Base-by-base conservation (phyloP, 2,888 invertebrate species). In the Drosophila phalerata region DNA sequence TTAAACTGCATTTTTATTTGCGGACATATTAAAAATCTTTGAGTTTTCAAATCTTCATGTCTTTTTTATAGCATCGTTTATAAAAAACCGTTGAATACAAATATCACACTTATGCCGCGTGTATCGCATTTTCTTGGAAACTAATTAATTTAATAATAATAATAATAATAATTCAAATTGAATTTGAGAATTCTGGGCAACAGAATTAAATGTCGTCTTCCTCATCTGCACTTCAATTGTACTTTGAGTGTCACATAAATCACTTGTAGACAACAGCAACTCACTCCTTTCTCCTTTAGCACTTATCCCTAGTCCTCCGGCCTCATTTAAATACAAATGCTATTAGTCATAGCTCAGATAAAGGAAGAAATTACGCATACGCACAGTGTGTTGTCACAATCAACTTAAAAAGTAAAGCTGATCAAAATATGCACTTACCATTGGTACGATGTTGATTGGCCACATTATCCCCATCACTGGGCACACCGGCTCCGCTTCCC, bases 381-480 rank as follows among this genome's bases (percentile, higher is more conserved):
- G 45, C 57, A 45, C n/a, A 17, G 32, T 48, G 10, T 40, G 15
- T 10, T 32, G 30, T 52, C 17, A 6, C 5, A 11, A 28, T 48
- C 38, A 13, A 51, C 45, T 56, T 37, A 43, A 42, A 17, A 17
- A 0, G 25, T 15, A 40, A 60, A 53, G 51, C 32, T 32, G 55
- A 9, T 37, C 13, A 40, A 48, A 38, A 22, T 40, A 17, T 62
- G 43, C 48, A 90, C 92, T 91, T 68, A 92, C 92, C 91, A 90
- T 92, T 92, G 84, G 67, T 77, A 77, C 80, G 75, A 80, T 81
- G 87, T 71, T 87, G 86, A 85, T 90, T 88, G 84, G 83, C 82
- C 73, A 79, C 79, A 81, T 86, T 85, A 77, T 83, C 79, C 73
- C 85, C 89, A 32, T 79, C 80, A 55, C 19, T 53, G 40, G 40